Conservation (phyloP, 2,797 vertebrate species). For the Sparidentex hasta region DNA sequence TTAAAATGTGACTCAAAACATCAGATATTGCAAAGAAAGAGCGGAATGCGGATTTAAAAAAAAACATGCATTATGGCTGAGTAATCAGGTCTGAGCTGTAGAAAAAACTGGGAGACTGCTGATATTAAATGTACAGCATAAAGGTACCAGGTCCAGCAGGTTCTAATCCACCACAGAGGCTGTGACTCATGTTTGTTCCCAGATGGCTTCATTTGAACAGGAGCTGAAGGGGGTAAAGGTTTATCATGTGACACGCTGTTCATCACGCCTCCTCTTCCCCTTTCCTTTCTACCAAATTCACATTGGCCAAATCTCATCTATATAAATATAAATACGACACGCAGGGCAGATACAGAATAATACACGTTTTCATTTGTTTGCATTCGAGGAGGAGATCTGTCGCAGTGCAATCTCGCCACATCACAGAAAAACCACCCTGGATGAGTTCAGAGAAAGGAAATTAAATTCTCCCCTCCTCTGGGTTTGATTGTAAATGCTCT, state of each 20-base stretch:
- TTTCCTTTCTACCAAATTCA: neutral
- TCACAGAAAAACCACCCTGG: conserved; percentile 26
- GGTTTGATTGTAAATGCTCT: conserved; percentile 41
- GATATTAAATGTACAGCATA: conserved; percentile 30
- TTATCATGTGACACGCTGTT: conserved; percentile 53
- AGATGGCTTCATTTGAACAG: conserved; percentile 52
- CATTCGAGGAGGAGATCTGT: conserved; percentile 25
- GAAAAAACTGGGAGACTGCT: neutral
- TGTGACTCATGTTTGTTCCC: conserved; percentile 60
- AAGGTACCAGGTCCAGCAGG: conserved; percentile 30
- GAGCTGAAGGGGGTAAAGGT: conserved; percentile 50
- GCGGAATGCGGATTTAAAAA: too few relatives aligned
- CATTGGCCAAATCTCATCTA: conserved; percentile 23
- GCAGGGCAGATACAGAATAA: conserved; percentile 2
- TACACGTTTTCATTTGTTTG: conserved; percentile 34
- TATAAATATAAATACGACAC: conserved; percentile 22
- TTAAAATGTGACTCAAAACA: conserved; percentile 11
- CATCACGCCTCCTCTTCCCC: conserved; percentile 50
- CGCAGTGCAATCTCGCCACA: neutral
- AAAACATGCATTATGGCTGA: conserved; percentile 8
- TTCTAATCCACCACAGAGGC: conserved; percentile 31
- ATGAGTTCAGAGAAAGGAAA: conserved; percentile 44
- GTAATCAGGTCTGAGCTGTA: conserved; percentile 8
- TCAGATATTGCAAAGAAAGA: neutral
- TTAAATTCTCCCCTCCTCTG: conserved; percentile 32